phyloP scores from a whole-genome alignment of 2,888 invertebrate genomes.

The Halictus quadricinctus region DNA sequence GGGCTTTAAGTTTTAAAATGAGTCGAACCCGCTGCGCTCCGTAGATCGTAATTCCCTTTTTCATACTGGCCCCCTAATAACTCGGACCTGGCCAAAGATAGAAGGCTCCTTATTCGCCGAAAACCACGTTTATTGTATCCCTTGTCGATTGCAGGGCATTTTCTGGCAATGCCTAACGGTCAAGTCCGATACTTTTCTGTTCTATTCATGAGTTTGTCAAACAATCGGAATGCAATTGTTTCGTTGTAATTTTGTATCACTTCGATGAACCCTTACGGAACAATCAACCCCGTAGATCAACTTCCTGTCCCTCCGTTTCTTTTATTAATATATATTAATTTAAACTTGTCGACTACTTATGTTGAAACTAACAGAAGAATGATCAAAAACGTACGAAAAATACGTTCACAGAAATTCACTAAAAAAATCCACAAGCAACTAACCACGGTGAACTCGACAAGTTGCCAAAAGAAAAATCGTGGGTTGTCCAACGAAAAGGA shows the following conservation, averaged over 20 bases:
- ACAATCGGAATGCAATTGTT: neutral
- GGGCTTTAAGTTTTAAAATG: constrained; percentile 75
- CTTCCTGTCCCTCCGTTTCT: no score
- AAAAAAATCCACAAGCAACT: no score
- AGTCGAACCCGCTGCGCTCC: constrained; percentile 42
- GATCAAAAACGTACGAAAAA: no score
- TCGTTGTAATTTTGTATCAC: neutral
- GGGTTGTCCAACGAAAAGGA: no score
- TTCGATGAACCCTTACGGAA: no score
- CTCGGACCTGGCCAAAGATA: neutral
- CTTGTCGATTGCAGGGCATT: neutral
- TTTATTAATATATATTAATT: no score
- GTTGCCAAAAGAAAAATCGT: no score
- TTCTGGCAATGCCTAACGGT: neutral
- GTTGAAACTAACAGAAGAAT: no score
- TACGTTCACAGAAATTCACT: no score
- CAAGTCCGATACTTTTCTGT: neutral
- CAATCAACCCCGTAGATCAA: no score
- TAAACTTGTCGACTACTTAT: no score
- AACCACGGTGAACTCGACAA: no score
- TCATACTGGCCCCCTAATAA: neutral
- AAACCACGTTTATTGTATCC: neutral
- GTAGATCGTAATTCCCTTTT: constrained; percentile 40
- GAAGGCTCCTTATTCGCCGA: neutral
- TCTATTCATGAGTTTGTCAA: neutral